Base-by-base conservation (phyloP, 2,888 invertebrate genomes). In the Endotricha flammealis region DNA sequence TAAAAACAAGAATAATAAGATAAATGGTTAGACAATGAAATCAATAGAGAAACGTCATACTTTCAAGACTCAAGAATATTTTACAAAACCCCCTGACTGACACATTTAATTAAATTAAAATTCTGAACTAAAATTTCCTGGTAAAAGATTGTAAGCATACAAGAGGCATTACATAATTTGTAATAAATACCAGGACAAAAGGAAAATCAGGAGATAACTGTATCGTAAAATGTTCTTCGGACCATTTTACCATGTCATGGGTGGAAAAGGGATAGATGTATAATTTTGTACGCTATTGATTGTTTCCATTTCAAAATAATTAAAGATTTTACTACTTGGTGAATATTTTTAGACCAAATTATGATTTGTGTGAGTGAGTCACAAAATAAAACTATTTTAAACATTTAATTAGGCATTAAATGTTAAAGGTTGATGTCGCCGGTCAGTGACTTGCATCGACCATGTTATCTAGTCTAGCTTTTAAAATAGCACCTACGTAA, bases 161-260 rank as follows among this genome's bases (percentile, higher is more conserved):
- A 46, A 38, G 39, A 31, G 28, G 34, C 37, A 43, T 82, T 81
- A 81, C 82, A 81, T 77, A 70, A 81, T 73, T 77, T 82, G 79
- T 82, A 82, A 81, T 64, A 70, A 48, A 42, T 55, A 83, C 81
- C 50, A 83, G 76, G 81, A 47, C 28, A 36, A 2, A 60, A 80
- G 58, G 41, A 35, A 36, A 34, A 14, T 34, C 30, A 61, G 52
- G 69, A 68, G 70, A 43, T 38, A n/a, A n/a, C n/a, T n/a, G n/a
- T n/a, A n/a, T n/a, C n/a, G n/a, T n/a, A n/a, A n/a, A n/a, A n/a
- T n/a, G n/a, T n/a, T n/a, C n/a, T n/a, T n/a, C n/a, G n/a, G n/a
- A n/a, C n/a, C n/a, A n/a, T n/a, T n/a, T n/a, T n/a, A n/a, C n/a
- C 23, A 46, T 50, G 41, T 32, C 41, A 45, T 51, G 39, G 45